Percentiles rank a stretch among this genome's conserved stretches.
Conservation (phyloP, 1,140 invertebrate genomes). For the Capitella teleta region DNA sequence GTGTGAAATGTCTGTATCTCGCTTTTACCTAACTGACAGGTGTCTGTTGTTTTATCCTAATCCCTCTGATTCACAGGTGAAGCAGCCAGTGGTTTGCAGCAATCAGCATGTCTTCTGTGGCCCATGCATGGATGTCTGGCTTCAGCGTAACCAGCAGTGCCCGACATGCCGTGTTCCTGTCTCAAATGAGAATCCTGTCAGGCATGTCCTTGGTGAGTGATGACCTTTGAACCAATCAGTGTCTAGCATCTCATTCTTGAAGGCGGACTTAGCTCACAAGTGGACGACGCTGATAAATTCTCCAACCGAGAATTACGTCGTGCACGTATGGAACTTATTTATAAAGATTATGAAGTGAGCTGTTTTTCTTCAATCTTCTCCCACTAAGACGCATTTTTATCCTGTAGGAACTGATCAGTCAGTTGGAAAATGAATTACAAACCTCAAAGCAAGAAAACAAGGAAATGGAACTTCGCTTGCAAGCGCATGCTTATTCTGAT, state of each 20-base stretch:
- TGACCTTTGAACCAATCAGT: not conserved
- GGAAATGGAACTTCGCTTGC: too few species aligned
- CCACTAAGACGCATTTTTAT: not conserved
- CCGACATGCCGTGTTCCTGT: slow-evolving; percentile 34
- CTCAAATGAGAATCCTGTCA: slow-evolving; percentile 22
- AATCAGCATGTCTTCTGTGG: slow-evolving; percentile 39
- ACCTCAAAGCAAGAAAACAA: not conserved
- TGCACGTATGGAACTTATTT: slow-evolving; percentile 31
- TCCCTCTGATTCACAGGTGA: too few species aligned
- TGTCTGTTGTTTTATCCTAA: too few species aligned
- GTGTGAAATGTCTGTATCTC: too few species aligned
- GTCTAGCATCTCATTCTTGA: slow-evolving; percentile 9
- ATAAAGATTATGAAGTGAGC: slow-evolving; percentile 36
- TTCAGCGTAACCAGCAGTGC: slow-evolving; percentile 34
- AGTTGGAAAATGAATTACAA: not conserved
- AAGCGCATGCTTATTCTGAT: too few species aligned
- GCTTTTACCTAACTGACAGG: too few species aligned
- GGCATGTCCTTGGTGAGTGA: slow-evolving; percentile 25
- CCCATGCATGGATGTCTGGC: slow-evolving; percentile 36
- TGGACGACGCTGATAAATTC: slow-evolving; percentile 19
- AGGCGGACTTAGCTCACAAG: slow-evolving; percentile 28
- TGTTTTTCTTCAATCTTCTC: not conserved
- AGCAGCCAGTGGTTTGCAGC: slow-evolving; percentile 33
- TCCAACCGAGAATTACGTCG: slow-evolving; percentile 27
- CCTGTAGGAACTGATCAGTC: not conserved